Conservation (phyloP, 2,797 vertebrate genomes). For the Peromyscus nudipes region DNA sequence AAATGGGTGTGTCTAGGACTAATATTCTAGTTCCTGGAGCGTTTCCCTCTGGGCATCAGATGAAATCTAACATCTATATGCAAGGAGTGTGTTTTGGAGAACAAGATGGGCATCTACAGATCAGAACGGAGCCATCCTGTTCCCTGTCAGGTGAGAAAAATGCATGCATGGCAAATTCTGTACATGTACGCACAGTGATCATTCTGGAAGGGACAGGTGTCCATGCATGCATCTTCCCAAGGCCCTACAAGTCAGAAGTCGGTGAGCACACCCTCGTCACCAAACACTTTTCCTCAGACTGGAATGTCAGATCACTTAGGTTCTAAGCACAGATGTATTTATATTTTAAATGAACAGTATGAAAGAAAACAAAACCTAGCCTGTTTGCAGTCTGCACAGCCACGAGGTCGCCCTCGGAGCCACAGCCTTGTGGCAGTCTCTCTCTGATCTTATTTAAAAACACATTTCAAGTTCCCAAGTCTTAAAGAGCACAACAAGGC, state of each 20-base stretch:
- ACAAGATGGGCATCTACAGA: not conserved
- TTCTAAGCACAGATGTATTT: not conserved
- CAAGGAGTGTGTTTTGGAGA: not conserved
- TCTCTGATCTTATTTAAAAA: slow-evolving; percentile 41
- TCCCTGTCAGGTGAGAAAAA: not conserved
- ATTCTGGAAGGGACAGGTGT: not conserved
- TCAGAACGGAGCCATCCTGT: not conserved
- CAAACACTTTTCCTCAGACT: not conserved
- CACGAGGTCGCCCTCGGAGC: not conserved
- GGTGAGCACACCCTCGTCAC: not conserved
- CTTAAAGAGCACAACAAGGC: slow-evolving; percentile 62
- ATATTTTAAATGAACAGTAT: not conserved
- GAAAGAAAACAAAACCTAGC: slow-evolving; percentile 33
- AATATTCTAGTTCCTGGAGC: rapidly evolving
- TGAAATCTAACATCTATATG: not conserved
- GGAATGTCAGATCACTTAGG: not conserved
- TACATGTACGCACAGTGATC: not conserved
- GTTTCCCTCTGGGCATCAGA: not conserved
- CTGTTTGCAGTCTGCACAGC: not conserved
- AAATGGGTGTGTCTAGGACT: no score
- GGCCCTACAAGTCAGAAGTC: not conserved
- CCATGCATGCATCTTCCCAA: not conserved
- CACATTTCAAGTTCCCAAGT: not conserved
- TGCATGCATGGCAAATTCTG: not conserved
- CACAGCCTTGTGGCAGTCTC: not conserved